These are phyloP conservation scores for Crotalus horridus DNA, from an alignment of 2,113 vertebrate genomes.

Conservation along the genomic window DNA sequence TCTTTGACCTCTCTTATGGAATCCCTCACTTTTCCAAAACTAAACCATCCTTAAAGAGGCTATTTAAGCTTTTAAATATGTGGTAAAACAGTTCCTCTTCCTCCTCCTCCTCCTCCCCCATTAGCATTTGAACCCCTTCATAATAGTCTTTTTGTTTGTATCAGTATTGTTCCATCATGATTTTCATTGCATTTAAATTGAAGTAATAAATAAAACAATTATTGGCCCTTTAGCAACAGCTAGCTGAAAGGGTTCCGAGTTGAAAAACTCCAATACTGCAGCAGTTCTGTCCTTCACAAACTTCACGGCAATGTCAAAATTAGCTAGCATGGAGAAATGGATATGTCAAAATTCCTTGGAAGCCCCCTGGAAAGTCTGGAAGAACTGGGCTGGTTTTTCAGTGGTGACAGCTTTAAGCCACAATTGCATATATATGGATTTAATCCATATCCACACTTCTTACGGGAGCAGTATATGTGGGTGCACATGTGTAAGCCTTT, in stretches of 20 bases:
- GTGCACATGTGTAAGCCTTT: too few relatives aligned
- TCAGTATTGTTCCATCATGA: neutral
- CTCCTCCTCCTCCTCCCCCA: too few relatives aligned
- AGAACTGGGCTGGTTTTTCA: too few relatives aligned
- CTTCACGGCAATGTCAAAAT: neutral
- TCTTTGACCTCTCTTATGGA: neutral
- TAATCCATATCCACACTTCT: neutral
- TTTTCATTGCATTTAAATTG: constrained; percentile 27
- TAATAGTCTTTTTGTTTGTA: neutral
- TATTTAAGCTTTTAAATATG: neutral
- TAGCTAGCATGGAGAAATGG: neutral
- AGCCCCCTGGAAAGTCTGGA: neutral
- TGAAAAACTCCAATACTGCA: constrained; percentile 5
- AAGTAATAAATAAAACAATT: neutral
- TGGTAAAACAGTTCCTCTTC: neutral
- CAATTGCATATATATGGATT: neutral
- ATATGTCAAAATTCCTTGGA: neutral
- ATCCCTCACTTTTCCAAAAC: neutral
- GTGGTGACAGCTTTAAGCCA: neutral
- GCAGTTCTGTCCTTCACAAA: neutral
- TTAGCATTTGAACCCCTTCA: neutral
- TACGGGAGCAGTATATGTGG: neutral
- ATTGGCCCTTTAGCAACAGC: neutral
- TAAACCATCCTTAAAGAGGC: neutral
- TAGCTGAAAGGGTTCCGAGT: neutral